These are phyloP conservation scores for Virgularia gustaviana DNA, from an alignment of 92 coral and sea anemone species.

Conservation along the genomic window DNA sequence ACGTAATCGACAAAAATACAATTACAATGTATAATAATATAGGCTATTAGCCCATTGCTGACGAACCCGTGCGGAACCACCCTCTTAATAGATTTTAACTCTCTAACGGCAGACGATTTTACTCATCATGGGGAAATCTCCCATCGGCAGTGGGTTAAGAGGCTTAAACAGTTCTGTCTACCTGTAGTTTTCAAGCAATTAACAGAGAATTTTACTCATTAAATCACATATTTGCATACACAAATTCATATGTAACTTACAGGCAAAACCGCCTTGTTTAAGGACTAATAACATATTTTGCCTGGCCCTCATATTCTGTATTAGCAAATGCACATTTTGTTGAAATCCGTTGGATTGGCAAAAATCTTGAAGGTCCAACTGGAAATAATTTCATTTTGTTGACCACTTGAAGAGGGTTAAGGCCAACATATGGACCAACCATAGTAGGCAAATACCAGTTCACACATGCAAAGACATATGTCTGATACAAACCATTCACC, in stretches of 20 bases:
- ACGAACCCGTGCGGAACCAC: too few relatives aligned
- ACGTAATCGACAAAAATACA: too few relatives aligned
- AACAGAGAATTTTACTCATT: neutral
- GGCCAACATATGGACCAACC: conserved; percentile 18
- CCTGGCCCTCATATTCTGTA: conserved; percentile 1
- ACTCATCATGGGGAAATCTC: too few relatives aligned
- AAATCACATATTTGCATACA: too few relatives aligned
- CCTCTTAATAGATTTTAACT: too few relatives aligned
- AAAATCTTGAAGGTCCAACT: conserved; percentile 51
- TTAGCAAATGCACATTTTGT: conserved; percentile 58
- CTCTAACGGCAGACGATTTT: too few relatives aligned
- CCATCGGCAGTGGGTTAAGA: too few relatives aligned
- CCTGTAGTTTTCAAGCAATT: neutral
- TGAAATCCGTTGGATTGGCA: conserved; percentile 61
- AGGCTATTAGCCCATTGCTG: too few relatives aligned
- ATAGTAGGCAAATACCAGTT: conserved; percentile 44
- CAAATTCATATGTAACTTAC: too few relatives aligned
- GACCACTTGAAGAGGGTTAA: conserved; percentile 51
- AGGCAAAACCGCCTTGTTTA: neutral
- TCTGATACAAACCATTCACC: conserved; percentile 35
- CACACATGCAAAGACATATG: conserved; percentile 45
- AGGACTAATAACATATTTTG: conserved; percentile 6
- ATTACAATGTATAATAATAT: too few relatives aligned
- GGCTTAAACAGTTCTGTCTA: too few relatives aligned
- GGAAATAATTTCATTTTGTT: conserved; percentile 30